phyloP scores from a whole-genome alignment of 1,140 invertebrate genomes.

The Brachionus plicatilis region DNA sequence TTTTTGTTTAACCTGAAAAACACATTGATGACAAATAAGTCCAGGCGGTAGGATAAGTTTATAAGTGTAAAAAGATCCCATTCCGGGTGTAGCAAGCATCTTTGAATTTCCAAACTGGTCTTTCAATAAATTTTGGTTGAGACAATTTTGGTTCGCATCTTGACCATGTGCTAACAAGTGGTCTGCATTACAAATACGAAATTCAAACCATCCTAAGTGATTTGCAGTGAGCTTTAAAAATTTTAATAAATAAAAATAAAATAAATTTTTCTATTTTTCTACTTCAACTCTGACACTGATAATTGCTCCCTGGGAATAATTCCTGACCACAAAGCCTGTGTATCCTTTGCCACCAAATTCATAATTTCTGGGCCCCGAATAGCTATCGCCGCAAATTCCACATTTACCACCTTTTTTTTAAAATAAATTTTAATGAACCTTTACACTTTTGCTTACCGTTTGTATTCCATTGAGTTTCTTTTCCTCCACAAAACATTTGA shows the following conservation, averaged over 20 bases:
- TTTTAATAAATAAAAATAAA: background rate
- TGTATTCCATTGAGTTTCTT: conserved; percentile 55
- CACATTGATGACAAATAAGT: conserved; percentile 49
- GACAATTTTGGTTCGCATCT: conserved; percentile 25
- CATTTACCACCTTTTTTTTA: conserved; percentile 4
- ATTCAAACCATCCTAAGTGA: conserved; percentile 47
- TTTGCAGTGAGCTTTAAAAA: conserved; percentile 56
- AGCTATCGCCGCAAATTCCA: conserved; percentile 33
- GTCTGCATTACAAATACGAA: conserved; percentile 43
- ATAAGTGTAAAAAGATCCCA: background rate
- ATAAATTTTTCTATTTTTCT: background rate
- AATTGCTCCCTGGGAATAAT: background rate
- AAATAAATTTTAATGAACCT: background rate
- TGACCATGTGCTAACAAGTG: background rate
- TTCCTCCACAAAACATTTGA: conserved; percentile 80
- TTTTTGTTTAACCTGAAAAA: conserved; percentile 45
- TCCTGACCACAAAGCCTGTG: background rate
- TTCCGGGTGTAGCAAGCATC: background rate
- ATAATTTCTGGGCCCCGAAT: background rate
- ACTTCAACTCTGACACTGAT: conserved; percentile 19
- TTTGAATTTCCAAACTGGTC: background rate
- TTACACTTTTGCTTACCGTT: background rate
- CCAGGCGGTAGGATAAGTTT: conserved; percentile 44
- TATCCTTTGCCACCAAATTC: conserved; percentile 30
- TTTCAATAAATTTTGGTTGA: conserved; percentile 17